Evolutionary conservation across 1,140 invertebrate species (phyloP), one percentile per base, ranked within the genome.

Genomic region (Oncopeltus fasciatus): DNA sequence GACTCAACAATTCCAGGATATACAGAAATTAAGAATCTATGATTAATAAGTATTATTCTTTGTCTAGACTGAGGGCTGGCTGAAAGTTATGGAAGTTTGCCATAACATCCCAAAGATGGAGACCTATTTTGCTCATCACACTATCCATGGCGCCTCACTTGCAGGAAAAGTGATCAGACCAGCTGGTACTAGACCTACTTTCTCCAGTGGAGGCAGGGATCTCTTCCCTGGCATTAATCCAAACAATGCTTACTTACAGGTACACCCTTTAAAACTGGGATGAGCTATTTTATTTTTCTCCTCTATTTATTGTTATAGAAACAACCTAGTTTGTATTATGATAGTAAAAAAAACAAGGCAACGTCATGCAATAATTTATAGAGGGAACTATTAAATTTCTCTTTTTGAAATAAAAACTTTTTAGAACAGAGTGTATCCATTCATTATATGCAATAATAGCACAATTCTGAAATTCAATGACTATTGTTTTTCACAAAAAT

Each of bases 191-290:
- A 33, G 67, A 43, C 67, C 67, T 4, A 31, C 24, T 20, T 67
- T 67, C 57, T 28, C 38, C 29, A 49, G 57, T 38, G 67, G 67
- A 16, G 57, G 60, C 12, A 64, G 64, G n/a, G 21, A 33, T 51
- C 31, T 66, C 20, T 67, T 62, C 60, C 64, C 62, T 24, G 67
- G 67, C 20, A 62, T 64, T 49, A 64, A 66, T 29, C 67, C 67
- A 12, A 60, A 67, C 28, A 3, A 24, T 2, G 63, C 63, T 28
- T 67, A 66, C 28, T 46, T 47, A 18, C 60, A 64, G 57, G 67
- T 66, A 60, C 61, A 26, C 33, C 9, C 14, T 24, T 57, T 8
- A 9, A 26, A 57, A 9, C 27, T 21, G 5, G 27, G 8, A 24
- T 49, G 8, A 11, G 5, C 20, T 4, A 11, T 49, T 49, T 11